Percentiles rank a stretch among this genome's conserved stretches.
Conservation (phyloP, 2,113 vertebrate species). For the Oceanodroma tethys region DNA sequence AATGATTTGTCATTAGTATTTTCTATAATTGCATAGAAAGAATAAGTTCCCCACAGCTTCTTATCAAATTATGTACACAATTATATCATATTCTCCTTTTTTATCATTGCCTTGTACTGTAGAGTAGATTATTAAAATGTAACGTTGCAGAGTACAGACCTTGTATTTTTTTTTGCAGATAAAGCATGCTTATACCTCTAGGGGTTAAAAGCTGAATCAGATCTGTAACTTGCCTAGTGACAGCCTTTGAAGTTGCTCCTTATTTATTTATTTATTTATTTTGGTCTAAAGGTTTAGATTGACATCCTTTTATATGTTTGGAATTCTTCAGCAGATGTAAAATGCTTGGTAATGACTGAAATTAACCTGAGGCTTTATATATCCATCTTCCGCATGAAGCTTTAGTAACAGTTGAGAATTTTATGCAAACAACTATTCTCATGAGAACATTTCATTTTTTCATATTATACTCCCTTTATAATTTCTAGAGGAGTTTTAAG, state of each 20-base stretch:
- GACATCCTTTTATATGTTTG: conserved; percentile 68
- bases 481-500: neutral
- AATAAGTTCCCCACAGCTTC: neutral
- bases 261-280: neutral
- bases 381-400: conserved; percentile 45
- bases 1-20: neutral
- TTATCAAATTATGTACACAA: neutral
- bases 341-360: conserved; percentile 68
- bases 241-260: conserved; percentile 66
- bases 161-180: conserved; percentile 38
- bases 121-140: neutral
- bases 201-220: conserved; percentile 73
- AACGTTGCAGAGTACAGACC: neutral
- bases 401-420: conserved; percentile 58
- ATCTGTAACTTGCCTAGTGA: conserved; percentile 66
- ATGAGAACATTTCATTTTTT: conserved; percentile 16
- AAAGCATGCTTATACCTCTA: conserved; percentile 47
- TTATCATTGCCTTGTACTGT: neutral
- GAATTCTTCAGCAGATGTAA: conserved; percentile 66
- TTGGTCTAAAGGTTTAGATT: conserved; percentile 55
- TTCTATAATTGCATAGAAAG: neutral
- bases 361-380: conserved; percentile 70
- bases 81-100: conserved; percentile 7
- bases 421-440: conserved; percentile 58
- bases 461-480: neutral